Base-by-base conservation (phyloP, 2,797 vertebrate genomes). In the Thripadectes ignobilis region DNA sequence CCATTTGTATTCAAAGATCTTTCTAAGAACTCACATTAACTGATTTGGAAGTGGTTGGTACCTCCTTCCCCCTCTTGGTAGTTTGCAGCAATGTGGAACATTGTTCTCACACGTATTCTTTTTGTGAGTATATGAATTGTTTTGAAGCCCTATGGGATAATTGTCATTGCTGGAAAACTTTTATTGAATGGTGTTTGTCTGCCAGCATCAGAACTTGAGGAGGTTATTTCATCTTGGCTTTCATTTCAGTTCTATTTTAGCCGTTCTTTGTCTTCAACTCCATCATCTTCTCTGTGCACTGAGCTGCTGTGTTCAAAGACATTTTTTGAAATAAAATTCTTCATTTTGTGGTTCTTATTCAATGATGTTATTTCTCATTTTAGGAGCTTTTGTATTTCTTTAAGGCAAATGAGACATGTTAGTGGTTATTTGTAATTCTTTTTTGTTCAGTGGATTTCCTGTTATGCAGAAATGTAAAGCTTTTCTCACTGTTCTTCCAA, bases 381-480 rank as follows among this genome's bases (percentile, higher is more conserved):
- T 91, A 94, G 91, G 91, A 87, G 85, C 93, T 94, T 96, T 96
- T 94, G 80, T 95, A 89, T 95, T 96, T 96, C 87, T 95, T 94
- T 96, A 96, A 94, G 91, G 93, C 94, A 94, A 93, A 91, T 85
- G 83, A 94, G 80, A 90, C 94, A 90, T 96, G 88, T 91, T 97
- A 94, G 93, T 94, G 93, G 94, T 96, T 96, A 89, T 94, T 93
- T 95, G 77, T 96, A 94, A 96, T 94, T 96, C 93, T 88, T 95
- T 88, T 95, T 96, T 96, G 85, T 94, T 96, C 89, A 83, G 91
- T 97, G 95, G 85, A 97, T 97, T 97, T 97, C 95, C 96, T 97
- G 96, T 96, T 93, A 96, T 91, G 94, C 90, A 94, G 69, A 95
- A 95, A 97, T 54, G 87, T 96, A 96, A 97, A 95, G 88, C 84